These are phyloP conservation scores for Neomorphus geoffroyi DNA, from an alignment of 2,797 vertebrate species.

Conservation along the genomic window DNA sequence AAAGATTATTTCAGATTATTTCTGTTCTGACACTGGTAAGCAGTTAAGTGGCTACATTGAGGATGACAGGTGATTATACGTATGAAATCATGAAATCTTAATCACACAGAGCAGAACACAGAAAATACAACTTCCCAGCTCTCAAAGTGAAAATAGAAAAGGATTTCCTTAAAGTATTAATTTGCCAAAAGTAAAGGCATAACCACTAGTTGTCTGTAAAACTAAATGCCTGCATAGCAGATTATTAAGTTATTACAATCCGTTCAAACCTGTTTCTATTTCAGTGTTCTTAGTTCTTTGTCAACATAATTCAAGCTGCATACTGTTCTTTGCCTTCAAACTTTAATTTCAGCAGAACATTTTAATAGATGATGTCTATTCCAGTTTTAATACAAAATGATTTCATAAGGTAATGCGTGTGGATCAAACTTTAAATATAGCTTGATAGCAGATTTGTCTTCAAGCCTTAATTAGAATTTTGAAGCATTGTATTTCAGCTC, in stretches of 20 bases:
- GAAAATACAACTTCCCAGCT: background rate
- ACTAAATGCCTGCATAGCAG: background rate
- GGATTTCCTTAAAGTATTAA: background rate
- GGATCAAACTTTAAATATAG: background rate
- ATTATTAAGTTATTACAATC: background rate
- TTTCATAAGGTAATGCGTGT: background rate
- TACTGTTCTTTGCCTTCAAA: slow-evolving; percentile 5
- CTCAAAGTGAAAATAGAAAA: background rate
- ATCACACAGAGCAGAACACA: background rate
- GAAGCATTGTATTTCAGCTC: background rate
- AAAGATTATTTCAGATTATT: background rate
- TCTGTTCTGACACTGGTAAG: background rate
- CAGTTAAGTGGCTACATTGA: background rate
- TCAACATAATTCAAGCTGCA: background rate
- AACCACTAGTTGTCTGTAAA: background rate
- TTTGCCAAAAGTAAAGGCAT: background rate
- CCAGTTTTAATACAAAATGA: background rate
- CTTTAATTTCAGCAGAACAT: background rate
- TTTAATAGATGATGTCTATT: background rate
- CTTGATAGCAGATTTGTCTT: background rate
- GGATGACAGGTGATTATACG: background rate
- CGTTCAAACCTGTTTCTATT: background rate
- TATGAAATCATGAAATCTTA: background rate
- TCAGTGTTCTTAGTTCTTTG: background rate
- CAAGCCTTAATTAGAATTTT: background rate